Evolutionary conservation across 2,797 vertebrate genomes (phyloP).

Genomic region (Pteronotus mesoamericanus): DNA sequence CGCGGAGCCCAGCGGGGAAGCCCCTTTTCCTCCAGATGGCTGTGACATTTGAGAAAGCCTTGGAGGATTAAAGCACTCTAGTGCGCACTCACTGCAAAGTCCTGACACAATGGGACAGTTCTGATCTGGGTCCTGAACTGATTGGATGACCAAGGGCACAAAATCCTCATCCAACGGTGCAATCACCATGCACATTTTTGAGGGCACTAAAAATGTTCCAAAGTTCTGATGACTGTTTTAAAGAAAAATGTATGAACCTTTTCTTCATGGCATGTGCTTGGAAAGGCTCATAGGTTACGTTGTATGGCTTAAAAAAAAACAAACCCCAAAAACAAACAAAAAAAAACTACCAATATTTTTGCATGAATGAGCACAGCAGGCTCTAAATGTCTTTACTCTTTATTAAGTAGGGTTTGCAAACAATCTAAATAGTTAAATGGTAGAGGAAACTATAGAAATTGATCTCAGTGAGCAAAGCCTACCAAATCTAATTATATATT

Average conservation of each 20-base stretch:
- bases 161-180: conserved; percentile 59
- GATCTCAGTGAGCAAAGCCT: conserved; percentile 69
- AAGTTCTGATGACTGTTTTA: conserved; percentile 46
- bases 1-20: conserved; percentile 81
- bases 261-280: background rate
- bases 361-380: conserved; percentile 80
- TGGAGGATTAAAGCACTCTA: conserved; percentile 84
- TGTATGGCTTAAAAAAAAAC: conserved; percentile 4
- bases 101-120: conserved; percentile 84
- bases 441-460: conserved; percentile 73
- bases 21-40: conserved; percentile 83
- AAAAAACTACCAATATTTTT: conserved; percentile 58
- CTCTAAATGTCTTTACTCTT: conserved; percentile 71
- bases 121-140: conserved; percentile 80
- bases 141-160: conserved; percentile 76
- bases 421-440: conserved; percentile 78
- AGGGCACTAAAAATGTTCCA: conserved; percentile 33
- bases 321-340: too few species aligned
- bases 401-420: conserved; percentile 81
- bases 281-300: conserved; percentile 22
- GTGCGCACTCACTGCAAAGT: conserved; percentile 79
- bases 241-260: background rate
- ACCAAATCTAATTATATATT: conserved; percentile 76
- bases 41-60: conserved; percentile 86
- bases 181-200: conserved; percentile 52